Evolutionary conservation across 2,797 vertebrate genomes (phyloP), one percentile per base, ranked within the genome.

Genomic region (Anomalospiza imberbis): DNA sequence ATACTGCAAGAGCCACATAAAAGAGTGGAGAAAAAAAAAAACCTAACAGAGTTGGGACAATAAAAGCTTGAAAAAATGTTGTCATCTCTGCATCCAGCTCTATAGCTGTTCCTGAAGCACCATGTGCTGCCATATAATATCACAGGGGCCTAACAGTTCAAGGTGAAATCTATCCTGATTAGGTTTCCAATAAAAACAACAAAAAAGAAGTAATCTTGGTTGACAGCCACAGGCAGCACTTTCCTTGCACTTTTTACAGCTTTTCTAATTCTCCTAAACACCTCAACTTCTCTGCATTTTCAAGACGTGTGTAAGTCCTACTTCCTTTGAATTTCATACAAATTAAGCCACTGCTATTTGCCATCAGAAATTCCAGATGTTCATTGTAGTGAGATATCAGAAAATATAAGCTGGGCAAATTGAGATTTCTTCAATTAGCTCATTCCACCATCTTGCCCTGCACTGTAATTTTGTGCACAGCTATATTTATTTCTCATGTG

Each of bases 401-500:
- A 70, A 55, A 88, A 68, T 6, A 80, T 65, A 72, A 88, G 38
- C 32, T n/a, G 58, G 95, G 75, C 51, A 90, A 88, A 88, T 67
- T 70, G 83, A 88, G 45, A 81, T 84, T 94, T 86, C 79, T 86
- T 91, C 85, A 91, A 85, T 86, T 86, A 91, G 85, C 61, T 92
- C 63, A 73, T 54, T 50, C 34, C 19, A 60, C 40, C 65, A 88
- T 67, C 60, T 88, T 90, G 70, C 51, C 60, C 36, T 44, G 29
- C 48, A 20, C 4, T 90, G 48, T 65, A 90, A 93, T 96, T 94
- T 89, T 91, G 53, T 76, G 71, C n/a, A 14, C 38, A 88, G 83
- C 70, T 91, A 45, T 74, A 53, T 90, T 96, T 93, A 96, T 94
- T 96, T 94, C 94, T 94, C 88, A 15, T 58, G 91, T 65, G 94